Evolutionary conservation across 2,113 vertebrate genomes (phyloP).

Genomic region (Takifugu bimaculatus): DNA sequence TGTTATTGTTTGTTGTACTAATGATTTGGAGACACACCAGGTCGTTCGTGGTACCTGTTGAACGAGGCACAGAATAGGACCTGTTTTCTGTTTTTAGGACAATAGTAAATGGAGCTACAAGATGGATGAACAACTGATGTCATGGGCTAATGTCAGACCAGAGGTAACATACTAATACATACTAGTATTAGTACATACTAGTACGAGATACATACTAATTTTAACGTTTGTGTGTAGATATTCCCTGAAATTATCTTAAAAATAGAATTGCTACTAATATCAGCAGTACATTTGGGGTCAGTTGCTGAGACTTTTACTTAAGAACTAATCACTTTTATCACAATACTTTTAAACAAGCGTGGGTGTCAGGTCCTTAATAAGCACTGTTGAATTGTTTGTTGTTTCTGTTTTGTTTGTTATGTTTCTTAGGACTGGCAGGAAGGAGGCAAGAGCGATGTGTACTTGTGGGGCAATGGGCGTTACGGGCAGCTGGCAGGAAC

Average conservation of each 20-base stretch:
- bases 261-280: too few relatives aligned
- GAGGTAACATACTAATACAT: slow-evolving; percentile 62
- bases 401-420: neutral
- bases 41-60: too few relatives aligned
- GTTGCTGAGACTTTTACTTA: too few relatives aligned
- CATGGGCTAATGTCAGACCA: slow-evolving; percentile 77
- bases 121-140: slow-evolving; percentile 83
- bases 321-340: too few relatives aligned
- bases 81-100: slow-evolving; percentile 61
- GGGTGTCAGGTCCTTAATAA: too few relatives aligned
- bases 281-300: too few relatives aligned
- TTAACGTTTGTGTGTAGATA: neutral
- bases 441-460: slow-evolving; percentile 78
- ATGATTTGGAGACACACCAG: neutral
- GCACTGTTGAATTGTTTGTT: too few relatives aligned
- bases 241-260: neutral
- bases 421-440: slow-evolving; percentile 77
- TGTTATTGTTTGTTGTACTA: neutral
- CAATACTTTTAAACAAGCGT: too few relatives aligned
- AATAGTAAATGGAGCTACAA: slow-evolving; percentile 80
- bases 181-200: neutral
- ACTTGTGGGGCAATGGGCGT: slow-evolving; percentile 78
- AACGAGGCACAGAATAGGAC: neutral
- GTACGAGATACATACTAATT: neutral
- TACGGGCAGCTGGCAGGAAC: slow-evolving; percentile 77